These are phyloP conservation scores for Alethe castanea DNA, from an alignment of 2,113 vertebrate species.

Conservation along the genomic window DNA sequence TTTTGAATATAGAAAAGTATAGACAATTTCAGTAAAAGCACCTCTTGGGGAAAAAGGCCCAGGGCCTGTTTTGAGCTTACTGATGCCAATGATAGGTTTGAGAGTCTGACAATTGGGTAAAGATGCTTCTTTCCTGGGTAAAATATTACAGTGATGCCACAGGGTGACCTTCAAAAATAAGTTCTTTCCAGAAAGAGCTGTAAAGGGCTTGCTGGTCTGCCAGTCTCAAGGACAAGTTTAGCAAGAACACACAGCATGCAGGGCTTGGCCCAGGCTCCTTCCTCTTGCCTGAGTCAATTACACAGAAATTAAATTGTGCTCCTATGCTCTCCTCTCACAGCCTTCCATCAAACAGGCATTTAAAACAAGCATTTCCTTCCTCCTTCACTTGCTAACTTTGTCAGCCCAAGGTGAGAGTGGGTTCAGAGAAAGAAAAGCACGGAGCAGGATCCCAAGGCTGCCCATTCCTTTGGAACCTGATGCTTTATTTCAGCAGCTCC, in stretches of 20 bases:
- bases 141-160: not conserved
- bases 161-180: not conserved
- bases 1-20: not conserved
- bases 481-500: constrained; percentile 2
- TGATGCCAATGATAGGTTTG: not conserved
- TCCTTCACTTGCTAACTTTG: not conserved
- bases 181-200: not conserved
- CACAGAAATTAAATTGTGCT: not conserved
- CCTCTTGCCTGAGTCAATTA: not conserved
- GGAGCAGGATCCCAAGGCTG: not conserved
- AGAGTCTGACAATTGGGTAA: not conserved
- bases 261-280: not conserved
- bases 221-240: not conserved
- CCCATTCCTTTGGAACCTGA: not conserved
- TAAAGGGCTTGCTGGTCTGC: not conserved
- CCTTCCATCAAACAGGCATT: not conserved
- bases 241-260: rapidly evolving
- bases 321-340: not conserved
- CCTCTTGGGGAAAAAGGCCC: not conserved
- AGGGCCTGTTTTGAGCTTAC: not conserved
- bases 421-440: not conserved
- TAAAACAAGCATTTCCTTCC: not conserved
- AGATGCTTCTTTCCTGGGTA: not conserved
- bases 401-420: not conserved
- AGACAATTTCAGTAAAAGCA: not conserved